Percentiles rank a stretch among this genome's conserved stretches.
Conservation (phyloP, 1,140 invertebrate species). For the Stenopsyche tienmushanensis region DNA sequence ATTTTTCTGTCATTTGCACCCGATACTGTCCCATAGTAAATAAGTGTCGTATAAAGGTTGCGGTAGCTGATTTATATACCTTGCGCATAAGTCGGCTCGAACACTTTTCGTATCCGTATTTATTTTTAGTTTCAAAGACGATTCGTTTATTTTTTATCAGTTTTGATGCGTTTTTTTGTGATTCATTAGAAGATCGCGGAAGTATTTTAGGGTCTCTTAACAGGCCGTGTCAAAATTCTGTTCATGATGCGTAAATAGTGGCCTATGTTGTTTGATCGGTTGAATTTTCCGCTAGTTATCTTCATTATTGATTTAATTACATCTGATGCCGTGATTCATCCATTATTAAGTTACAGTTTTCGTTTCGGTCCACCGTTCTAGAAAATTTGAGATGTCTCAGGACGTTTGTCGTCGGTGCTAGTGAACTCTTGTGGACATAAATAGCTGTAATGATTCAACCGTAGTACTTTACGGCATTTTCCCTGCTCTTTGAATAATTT, state of each 20-base stretch:
- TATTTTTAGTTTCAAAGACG: too few relatives aligned
- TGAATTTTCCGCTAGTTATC: constrained; percentile 16
- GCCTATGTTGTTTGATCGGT: neutral
- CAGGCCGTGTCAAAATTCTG: neutral
- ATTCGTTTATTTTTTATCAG: too few relatives aligned
- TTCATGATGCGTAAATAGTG: neutral
- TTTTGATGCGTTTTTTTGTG: too few relatives aligned
- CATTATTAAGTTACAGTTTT: constrained; percentile 18
- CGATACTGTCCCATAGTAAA: neutral
- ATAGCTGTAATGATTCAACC: neutral
- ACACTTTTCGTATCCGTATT: too few relatives aligned
- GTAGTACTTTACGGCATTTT: too few relatives aligned
- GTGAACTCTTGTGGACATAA: constrained; percentile 22
- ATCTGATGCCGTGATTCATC: neutral
- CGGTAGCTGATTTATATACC: too few relatives aligned
- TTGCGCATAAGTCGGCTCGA: too few relatives aligned
- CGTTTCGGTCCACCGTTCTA: constrained; percentile 28
- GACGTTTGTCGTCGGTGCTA: constrained; percentile 23
- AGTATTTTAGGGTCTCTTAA: neutral
- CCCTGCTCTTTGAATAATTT: too few relatives aligned
- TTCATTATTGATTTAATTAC: constrained; percentile 27
- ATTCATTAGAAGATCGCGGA: too few relatives aligned
- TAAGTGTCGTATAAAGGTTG: too few relatives aligned
- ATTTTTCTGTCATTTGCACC: neutral
- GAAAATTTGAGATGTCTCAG: constrained; percentile 3